These are phyloP conservation scores for Epirrhoe alternata DNA, from an alignment of 2,888 invertebrate species.

Conservation along the genomic window DNA sequence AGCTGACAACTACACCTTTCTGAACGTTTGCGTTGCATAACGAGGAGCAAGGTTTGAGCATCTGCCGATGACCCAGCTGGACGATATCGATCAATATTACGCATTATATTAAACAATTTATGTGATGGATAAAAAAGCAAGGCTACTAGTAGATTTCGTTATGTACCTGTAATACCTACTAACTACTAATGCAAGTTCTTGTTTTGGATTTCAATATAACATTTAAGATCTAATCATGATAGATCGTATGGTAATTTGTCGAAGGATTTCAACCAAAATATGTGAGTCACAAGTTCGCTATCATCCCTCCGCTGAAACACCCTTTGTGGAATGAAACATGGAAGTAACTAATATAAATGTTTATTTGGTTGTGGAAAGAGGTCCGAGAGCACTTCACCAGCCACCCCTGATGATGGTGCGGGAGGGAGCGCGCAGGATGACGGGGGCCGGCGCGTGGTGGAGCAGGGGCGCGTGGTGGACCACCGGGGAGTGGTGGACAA, in stretches of 20 bases:
- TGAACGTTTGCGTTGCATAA: constrained; percentile 37
- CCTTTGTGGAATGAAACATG: constrained; percentile 20
- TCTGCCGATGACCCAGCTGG: constrained; percentile 37
- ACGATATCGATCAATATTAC: constrained; percentile 7
- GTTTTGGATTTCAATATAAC: neutral
- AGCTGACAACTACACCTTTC: constrained; percentile 11
- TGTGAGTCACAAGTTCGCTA: neutral
- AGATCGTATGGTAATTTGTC: neutral
- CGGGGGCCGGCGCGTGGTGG: constrained; percentile 20
- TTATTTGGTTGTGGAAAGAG: constrained; percentile 29
- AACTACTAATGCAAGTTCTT: neutral
- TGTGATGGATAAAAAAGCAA: constrained; percentile 11
- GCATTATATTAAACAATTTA: constrained; percentile 25
- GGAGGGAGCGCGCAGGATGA: constrained; percentile 8
- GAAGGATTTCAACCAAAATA: neutral
- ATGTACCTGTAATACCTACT: neutral
- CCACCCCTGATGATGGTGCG: constrained; percentile 30
- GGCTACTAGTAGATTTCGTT: constrained; percentile 4
- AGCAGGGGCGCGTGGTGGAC: constrained; percentile 11
- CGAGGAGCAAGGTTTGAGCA: constrained; percentile 36
- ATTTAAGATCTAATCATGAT: too few relatives aligned
- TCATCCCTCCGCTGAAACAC: neutral
- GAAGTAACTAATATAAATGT: constrained; percentile 20
- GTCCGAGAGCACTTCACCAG: constrained; percentile 36
- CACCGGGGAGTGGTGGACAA: constrained; percentile 33